Base-by-base conservation (phyloP, 2,113 vertebrate genomes). In the Leptobrachium ailaonicum region DNA sequence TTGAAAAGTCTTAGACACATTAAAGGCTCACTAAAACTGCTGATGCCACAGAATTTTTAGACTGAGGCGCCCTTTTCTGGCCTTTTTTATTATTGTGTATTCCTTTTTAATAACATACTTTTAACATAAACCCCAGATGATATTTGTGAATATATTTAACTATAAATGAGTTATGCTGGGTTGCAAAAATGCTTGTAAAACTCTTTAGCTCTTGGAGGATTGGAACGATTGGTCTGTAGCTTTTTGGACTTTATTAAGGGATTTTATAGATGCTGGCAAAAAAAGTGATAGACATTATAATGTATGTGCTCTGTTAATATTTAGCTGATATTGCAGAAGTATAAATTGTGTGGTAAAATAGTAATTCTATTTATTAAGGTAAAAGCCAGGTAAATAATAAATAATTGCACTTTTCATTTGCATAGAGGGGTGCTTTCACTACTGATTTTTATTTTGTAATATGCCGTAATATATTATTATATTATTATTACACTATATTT, bases 181-280 rank as follows among this genome's bases (percentile, higher is more conserved):
- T 60, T 60, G 56, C 56, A 60, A 60, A 60, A 60, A 60, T 60
- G 56, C 56, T 60, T 60, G 13, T 60, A 60, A 60, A 60, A 60
- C 3, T 4, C 56, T 60, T 50, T 60, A 60, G 56, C 56, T 60
- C 56, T 60, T 60, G 3, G 56, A 12, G 56, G 13, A 60, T 60
- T 14, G 56, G 11, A 50, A 8, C 4, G 47, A 50, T 50, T 50
- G 47, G 47, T 50, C 47, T 50, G 47, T 50, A 50, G 47, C 8
- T 60, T 13, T 60, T 60, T 60, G 20, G 11, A 60, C 11, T 60
- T 60, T 60, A 60, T 60, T 1, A 60, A 12, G 47, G 56, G 3
- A 12, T 14, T 60, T 60, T 60, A 60, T 60, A 60, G 56, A 60
- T 60, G 56, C 56, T 60, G 56, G 56, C 56, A 13, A 14, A 50